Evolutionary conservation across 1,140 invertebrate genomes (phyloP).

Genomic region (Drosophila grimshawi): DNA sequence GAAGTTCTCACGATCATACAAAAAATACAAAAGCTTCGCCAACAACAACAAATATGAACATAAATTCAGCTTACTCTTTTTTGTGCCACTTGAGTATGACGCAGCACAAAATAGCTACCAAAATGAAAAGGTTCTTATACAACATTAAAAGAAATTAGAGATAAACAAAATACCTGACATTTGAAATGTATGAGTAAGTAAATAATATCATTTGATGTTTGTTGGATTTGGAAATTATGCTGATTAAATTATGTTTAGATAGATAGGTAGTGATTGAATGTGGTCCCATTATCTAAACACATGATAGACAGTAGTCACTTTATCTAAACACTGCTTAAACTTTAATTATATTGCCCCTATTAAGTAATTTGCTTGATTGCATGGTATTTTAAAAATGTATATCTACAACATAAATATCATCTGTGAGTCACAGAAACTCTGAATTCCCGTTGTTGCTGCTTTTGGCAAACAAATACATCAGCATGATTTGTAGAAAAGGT

Average conservation of each 20-base stretch:
- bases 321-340: too few species aligned
- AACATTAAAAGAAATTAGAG: too few species aligned
- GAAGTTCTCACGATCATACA: constrained; percentile 42
- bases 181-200: too few species aligned
- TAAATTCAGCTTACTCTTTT: background rate
- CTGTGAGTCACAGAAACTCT: background rate
- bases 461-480: too few species aligned
- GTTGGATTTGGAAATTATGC: too few species aligned
- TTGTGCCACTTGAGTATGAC: constrained; percentile 35
- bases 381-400: background rate
- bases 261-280: too few species aligned
- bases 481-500: background rate
- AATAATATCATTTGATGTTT: too few species aligned
- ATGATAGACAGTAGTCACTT: too few species aligned
- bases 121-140: background rate
- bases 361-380: background rate
- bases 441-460: background rate
- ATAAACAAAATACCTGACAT: too few species aligned
- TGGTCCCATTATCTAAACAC: too few species aligned
- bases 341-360: background rate
- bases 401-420: background rate
- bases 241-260: too few species aligned
- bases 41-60: constrained; percentile 2
- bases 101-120: constrained; percentile 31
- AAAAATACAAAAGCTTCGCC: background rate